These are phyloP conservation scores for Tragelaphus strepsiceros DNA, from an alignment of 2,113 vertebrate genomes.

Conservation along the genomic window DNA sequence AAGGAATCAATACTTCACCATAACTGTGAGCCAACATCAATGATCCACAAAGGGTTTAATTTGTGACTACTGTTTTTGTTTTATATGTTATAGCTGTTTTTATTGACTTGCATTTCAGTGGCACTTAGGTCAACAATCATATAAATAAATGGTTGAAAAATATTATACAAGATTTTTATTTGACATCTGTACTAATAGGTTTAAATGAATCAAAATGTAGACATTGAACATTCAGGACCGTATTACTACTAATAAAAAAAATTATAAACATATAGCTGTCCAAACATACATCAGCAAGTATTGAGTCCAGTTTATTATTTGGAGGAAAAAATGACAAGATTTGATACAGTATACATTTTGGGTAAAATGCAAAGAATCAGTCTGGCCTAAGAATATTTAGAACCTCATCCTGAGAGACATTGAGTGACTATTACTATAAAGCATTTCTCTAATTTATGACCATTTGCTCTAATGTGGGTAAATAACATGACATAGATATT, in stretches of 20 bases:
- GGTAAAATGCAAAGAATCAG: neutral
- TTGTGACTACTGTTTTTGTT: neutral
- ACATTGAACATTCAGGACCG: neutral
- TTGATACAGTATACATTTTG: neutral
- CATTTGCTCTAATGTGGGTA: neutral
- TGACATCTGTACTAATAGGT: neutral
- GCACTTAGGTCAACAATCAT: neutral
- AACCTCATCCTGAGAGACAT: neutral
- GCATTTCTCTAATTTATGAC: neutral
- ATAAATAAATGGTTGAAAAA: neutral
- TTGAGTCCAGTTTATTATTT: neutral
- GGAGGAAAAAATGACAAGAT: neutral
- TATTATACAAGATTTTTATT: neutral
- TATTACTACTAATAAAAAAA: neutral
- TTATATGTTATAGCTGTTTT: neutral
- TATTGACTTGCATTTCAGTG: neutral
- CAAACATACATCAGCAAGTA: neutral
- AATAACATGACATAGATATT: neutral
- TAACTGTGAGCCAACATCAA: constrained; percentile 20
- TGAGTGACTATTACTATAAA: neutral
- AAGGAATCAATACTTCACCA: constrained; percentile 38
- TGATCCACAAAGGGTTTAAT: constrained; percentile 16
- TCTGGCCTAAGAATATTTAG: neutral
- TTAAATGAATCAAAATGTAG: neutral
- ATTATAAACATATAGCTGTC: neutral